A percentile compares a stretch with the other conserved stretches of the same genome.
Conservation (phyloP, 2,113 vertebrate species). For the Chionis minor region DNA sequence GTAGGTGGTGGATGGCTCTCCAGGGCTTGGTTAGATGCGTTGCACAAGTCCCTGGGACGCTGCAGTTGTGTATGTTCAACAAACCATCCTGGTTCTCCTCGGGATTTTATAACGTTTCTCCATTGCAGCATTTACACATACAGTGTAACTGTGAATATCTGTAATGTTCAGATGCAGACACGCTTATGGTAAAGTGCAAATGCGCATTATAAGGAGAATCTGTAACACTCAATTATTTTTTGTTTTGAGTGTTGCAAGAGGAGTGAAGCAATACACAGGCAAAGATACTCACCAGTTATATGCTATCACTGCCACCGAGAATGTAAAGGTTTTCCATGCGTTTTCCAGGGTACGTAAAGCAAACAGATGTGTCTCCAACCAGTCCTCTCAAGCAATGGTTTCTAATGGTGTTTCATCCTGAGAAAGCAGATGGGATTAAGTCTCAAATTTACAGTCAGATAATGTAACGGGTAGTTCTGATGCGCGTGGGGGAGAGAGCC, state of each 20-base stretch:
- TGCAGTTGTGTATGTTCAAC: background rate
- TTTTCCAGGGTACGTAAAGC: background rate
- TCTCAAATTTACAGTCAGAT: background rate
- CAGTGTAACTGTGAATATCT: background rate
- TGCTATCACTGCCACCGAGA: background rate
- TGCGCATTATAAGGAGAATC: background rate
- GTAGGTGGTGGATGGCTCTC: background rate
- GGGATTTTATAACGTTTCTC: background rate
- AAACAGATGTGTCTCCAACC: background rate
- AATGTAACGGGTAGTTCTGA: background rate
- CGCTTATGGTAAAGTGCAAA: background rate
- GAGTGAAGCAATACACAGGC: background rate
- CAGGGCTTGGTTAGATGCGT: background rate
- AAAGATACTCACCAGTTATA: background rate
- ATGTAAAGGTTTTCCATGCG: background rate
- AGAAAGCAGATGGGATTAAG: background rate
- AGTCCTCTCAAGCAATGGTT: background rate
- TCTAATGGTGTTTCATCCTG: background rate
- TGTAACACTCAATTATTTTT: background rate
- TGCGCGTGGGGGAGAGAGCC: background rate
- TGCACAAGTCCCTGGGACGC: background rate
- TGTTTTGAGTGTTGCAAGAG: background rate
- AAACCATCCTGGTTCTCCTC: background rate
- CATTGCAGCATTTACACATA: background rate
- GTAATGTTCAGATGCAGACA: background rate